Evolutionary conservation across 2,888 invertebrate genomes (phyloP).

Genomic region (Ditula angustiorana): DNA sequence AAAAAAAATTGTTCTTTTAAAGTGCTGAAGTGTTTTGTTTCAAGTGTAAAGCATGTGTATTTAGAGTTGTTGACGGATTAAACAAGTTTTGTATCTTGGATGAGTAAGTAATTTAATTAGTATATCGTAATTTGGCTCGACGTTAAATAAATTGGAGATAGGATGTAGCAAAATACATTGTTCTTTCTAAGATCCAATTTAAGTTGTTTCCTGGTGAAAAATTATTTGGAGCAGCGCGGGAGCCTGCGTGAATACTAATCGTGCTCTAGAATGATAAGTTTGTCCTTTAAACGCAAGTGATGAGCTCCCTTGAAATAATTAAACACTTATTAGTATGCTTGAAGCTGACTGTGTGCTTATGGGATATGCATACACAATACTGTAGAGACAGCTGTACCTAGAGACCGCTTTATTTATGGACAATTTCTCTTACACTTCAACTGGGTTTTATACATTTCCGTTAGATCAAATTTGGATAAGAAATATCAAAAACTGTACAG

Average conservation of each 20-base stretch:
- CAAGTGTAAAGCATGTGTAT: not conserved
- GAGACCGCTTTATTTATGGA: no score
- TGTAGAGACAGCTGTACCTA: no score
- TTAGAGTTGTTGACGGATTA: conserved; percentile 1
- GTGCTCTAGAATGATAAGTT: conserved; percentile 14
- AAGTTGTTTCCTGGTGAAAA: conserved; percentile 18
- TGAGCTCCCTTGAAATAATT: conserved; percentile 18
- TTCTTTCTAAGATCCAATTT: conserved; percentile 19
- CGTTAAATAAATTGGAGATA: conserved; percentile 4
- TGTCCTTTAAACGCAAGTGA: conserved; percentile 1
- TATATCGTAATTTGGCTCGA: no score
- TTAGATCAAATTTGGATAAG: no score
- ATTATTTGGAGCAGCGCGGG: conserved; percentile 16
- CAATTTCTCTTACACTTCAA: no score
- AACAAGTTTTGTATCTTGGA: not conserved
- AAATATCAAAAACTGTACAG: no score
- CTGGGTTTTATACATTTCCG: no score
- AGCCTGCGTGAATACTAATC: conserved; percentile 28
- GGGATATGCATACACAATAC: not conserved
- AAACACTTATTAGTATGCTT: not conserved
- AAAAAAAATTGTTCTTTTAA: conserved; percentile 16
- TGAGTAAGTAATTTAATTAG: no score
- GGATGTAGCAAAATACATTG: conserved; percentile 10
- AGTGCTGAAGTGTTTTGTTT: conserved; percentile 33
- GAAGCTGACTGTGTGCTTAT: not conserved